Evolutionary conservation across 2,797 vertebrate genomes (phyloP), one percentile per base, ranked within the genome.

Genomic region (Octomys mimax): DNA sequence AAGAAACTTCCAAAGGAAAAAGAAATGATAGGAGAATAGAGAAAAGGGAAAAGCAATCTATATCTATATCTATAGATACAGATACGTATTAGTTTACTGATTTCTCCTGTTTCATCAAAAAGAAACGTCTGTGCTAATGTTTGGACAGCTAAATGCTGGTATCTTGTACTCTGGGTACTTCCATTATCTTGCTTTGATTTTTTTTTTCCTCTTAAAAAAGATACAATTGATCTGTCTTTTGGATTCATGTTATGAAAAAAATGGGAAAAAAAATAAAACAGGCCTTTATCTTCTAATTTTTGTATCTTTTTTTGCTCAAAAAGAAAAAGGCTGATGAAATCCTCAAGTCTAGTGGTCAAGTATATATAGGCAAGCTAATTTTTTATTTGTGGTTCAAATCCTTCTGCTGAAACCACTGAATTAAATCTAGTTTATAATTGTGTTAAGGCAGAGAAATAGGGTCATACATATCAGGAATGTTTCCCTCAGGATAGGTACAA

Each of bases 251-350:
- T 75, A 36, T n/a, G 21, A 68, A 73, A 57, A 57, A 57, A 57
- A 57, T 57, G 16, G 54, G 54, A 18, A 4, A 18, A 18, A 18
- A 42, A 93, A 57, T 49, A 93, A 83, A 79, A 26, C 36, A 42
- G 36, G 9, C 1, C 5, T 16, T 33, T 52, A 31, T 13, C n/a
- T 92, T 86, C 28, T 79, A 59, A 87, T 28, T 61, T 46, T 31
- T 90, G 0, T 13, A 70, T 49, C 26, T 49, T 49, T 81, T 81
- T 93, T 73, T 68, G 39, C n/a, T 46, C 78, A 49, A 2, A 85
- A 94, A 95, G 42, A 49, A 2, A 85, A 94, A 95, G 42, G 54
- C 31, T 87, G 18, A 87, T 59, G 26, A 94, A 93, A 95, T 89
- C 33, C 71, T 95, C 39, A 68, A 78, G 54, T 75, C n/a, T 54